Evolutionary conservation across 2,797 vertebrate genomes (phyloP).

Genomic region (Melanotaenia trifasciata): DNA sequence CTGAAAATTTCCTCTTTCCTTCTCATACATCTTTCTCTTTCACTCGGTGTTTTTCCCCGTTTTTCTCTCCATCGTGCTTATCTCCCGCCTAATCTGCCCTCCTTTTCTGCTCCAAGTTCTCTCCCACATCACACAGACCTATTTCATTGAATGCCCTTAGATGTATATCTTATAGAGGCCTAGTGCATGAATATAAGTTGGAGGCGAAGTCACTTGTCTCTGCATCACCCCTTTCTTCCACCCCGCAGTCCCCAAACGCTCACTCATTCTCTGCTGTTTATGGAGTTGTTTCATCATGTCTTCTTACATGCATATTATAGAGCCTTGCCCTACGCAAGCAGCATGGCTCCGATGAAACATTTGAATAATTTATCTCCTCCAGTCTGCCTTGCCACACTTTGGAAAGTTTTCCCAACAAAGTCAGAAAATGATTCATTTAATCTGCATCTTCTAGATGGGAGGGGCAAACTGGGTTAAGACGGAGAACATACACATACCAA

Average conservation of each 20-base stretch:
- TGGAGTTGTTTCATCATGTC: conserved; percentile 77
- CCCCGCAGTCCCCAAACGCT: conserved; percentile 47
- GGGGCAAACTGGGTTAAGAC: conserved; percentile 37
- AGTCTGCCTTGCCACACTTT: conserved; percentile 76
- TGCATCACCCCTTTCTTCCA: conserved; percentile 43
- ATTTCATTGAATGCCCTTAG: conserved; percentile 58
- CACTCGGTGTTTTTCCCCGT: conserved; percentile 24
- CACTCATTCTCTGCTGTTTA: conserved; percentile 70
- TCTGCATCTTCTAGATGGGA: conserved; percentile 59
- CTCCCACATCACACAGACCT: conserved; percentile 56
- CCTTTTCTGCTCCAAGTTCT: conserved; percentile 34
- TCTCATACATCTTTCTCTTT: conserved; percentile 55
- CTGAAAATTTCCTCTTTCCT: conserved; percentile 59
- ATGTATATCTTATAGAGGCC: conserved; percentile 66
- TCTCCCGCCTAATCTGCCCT: conserved; percentile 58
- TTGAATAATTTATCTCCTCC: conserved; percentile 79
- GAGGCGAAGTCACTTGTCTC: conserved; percentile 67
- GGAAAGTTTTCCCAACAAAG: conserved; percentile 78
- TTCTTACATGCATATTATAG: conserved; percentile 81
- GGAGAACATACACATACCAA: too few species aligned
- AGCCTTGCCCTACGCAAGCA: conserved; percentile 71
- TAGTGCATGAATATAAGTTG: conserved; percentile 39
- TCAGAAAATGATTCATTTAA: conserved; percentile 79
- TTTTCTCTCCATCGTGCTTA: conserved; percentile 40
- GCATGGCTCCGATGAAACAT: conserved; percentile 72